These are phyloP conservation scores for Melopsittacus undulatus DNA, from an alignment of 2,797 vertebrate species.

Conservation along the genomic window DNA sequence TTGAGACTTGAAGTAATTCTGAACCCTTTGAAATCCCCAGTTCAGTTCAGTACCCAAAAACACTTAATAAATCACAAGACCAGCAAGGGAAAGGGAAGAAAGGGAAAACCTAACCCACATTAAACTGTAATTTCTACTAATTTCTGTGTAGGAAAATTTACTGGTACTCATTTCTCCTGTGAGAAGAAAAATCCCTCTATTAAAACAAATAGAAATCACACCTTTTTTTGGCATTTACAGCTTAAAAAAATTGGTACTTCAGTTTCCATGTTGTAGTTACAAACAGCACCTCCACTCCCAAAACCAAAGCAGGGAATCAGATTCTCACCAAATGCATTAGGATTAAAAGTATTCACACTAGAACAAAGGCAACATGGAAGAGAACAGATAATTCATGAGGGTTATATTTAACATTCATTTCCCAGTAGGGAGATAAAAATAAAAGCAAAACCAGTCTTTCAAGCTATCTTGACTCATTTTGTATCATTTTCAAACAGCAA, in stretches of 20 bases:
- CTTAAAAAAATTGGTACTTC: neutral
- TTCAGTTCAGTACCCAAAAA: conserved; percentile 8
- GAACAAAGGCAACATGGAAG: neutral
- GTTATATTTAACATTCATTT: neutral
- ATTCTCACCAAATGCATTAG: neutral
- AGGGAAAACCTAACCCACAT: conserved; percentile 17
- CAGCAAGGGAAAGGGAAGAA: conserved; percentile 26
- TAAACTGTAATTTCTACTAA: neutral
- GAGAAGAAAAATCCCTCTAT: neutral
- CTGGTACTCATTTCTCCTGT: neutral
- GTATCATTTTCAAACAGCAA: neutral
- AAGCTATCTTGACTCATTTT: neutral
- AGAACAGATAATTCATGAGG: neutral
- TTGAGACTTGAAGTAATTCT: conserved; percentile 18
- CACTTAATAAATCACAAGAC: conserved; percentile 47
- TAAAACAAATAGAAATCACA: neutral
- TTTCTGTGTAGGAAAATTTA: neutral
- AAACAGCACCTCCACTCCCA: neutral
- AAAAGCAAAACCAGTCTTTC: neutral
- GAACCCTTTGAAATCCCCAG: conserved; percentile 31
- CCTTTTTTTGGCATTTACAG: neutral
- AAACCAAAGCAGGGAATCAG: neutral
- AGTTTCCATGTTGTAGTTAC: neutral
- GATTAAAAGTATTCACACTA: neutral
- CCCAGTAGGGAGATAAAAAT: neutral